Evolutionary conservation across 2,113 vertebrate genomes (phyloP).

Genomic region (Equus quagga): DNA sequence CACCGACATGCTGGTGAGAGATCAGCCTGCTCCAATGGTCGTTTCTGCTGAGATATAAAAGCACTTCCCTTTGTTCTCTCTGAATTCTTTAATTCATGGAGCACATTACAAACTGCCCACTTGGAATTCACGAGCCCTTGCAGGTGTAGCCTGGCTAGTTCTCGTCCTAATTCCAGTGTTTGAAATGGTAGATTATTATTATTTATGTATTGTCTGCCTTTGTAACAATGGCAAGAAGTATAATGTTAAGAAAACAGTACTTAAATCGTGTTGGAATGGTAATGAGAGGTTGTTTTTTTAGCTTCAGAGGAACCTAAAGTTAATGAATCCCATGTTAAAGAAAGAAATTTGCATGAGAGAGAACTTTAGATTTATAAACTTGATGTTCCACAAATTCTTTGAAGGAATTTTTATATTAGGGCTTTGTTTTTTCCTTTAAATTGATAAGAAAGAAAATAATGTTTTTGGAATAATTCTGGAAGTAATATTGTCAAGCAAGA

Average conservation of each 20-base stretch:
- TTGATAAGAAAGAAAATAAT: constrained; percentile 40
- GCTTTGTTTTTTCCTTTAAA: not conserved
- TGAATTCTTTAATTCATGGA: not conserved
- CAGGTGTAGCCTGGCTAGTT: not conserved
- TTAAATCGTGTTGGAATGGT: not conserved
- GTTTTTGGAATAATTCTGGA: not conserved
- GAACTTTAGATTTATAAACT: not conserved
- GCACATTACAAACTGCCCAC: not conserved
- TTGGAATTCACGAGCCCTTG: not conserved
- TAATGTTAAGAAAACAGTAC: not conserved
- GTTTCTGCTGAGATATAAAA: not conserved
- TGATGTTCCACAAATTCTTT: not conserved
- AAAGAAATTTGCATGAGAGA: not conserved
- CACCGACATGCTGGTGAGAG: constrained; percentile 98
- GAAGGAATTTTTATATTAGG: not conserved
- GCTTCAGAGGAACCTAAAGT: not conserved
- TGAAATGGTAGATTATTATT: not conserved
- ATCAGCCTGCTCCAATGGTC: not conserved
- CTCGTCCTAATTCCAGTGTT: not conserved
- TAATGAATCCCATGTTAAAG: constrained; percentile 27
- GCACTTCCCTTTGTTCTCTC: not conserved
- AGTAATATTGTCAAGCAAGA: not conserved
- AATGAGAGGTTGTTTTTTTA: not conserved
- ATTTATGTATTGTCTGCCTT: not conserved
- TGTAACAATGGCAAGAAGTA: not conserved